Conservation (phyloP, 2,888 invertebrate species). For the Lepidonotus clava region DNA sequence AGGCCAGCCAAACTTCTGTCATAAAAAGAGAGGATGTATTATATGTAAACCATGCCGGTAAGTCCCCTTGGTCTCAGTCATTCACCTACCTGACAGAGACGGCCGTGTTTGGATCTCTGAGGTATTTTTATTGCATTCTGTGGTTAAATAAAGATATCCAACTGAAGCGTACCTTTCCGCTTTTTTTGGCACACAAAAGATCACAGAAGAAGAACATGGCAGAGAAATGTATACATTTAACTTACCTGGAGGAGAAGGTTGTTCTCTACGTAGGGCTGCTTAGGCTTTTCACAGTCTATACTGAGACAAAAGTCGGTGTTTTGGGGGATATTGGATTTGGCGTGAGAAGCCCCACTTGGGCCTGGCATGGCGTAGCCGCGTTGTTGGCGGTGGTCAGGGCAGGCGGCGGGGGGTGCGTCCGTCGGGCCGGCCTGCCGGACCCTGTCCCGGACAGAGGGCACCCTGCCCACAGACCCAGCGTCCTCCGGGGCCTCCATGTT, state of each 20-base stretch:
- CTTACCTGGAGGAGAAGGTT: constrained; percentile 29
- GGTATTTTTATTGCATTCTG: no score
- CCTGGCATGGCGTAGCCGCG: neutral
- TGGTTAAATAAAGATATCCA: no score
- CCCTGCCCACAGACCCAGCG: neutral
- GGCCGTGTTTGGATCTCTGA: no score
- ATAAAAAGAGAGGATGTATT: no score
- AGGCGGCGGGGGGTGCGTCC: neutral
- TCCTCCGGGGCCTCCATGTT: constrained; percentile 20
- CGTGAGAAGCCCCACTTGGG: neutral
- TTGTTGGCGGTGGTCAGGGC: neutral
- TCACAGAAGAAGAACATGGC: no score
- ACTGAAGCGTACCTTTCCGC: no score
- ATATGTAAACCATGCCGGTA: no score
- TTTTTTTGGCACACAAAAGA: no score
- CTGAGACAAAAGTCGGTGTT: constrained; percentile 22
- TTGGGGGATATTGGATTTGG: neutral
- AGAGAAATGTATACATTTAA: no score
- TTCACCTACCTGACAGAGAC: no score
- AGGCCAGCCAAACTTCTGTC: no score
- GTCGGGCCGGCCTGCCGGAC: neutral
- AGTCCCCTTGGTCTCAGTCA: no score
- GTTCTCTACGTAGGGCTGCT: constrained; percentile 23
- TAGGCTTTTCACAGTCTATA: constrained; percentile 31
- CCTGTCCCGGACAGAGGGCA: neutral